Conservation (phyloP, 2,888 invertebrate genomes). For the Synanthedon vespiformis region DNA sequence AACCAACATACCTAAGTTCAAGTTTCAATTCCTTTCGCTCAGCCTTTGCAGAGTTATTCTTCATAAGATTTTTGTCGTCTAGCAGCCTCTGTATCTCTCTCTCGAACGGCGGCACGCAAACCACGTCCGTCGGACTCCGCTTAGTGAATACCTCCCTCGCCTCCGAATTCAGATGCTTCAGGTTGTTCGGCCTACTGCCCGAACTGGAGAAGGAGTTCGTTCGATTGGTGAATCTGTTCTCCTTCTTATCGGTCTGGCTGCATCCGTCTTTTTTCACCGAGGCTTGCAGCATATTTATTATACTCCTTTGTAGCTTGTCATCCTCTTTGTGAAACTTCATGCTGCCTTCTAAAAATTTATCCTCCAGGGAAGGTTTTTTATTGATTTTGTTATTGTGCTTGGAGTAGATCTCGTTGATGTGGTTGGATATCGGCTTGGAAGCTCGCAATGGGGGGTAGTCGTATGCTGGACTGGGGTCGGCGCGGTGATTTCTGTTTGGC, state of each 20-base stretch:
- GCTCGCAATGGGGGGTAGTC: conserved; percentile 73
- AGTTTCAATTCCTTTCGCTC: conserved; percentile 73
- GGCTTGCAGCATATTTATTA: conserved; percentile 64
- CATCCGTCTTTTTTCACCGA: conserved; percentile 73
- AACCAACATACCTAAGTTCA: conserved; percentile 51
- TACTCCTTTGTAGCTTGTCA: conserved; percentile 59
- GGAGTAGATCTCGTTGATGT: conserved; percentile 49
- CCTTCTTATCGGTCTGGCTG: conserved; percentile 77
- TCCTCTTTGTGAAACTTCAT: conserved; percentile 57
- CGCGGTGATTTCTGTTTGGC: conserved; percentile 45
- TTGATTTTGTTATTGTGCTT: conserved; percentile 42
- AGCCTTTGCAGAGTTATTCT: conserved; percentile 71
- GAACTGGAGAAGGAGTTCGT: conserved; percentile 68
- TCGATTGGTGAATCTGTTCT: conserved; percentile 46
- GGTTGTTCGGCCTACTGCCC: conserved; percentile 61
- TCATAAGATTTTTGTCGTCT: conserved; percentile 77
- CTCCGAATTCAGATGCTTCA: conserved; percentile 66
- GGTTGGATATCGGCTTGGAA: conserved; percentile 40
- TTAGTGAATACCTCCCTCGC: conserved; percentile 57
- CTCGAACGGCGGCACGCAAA: conserved; percentile 77
- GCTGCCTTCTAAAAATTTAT: conserved; percentile 48
- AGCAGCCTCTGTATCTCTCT: conserved; percentile 83
- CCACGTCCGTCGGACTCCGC: conserved; percentile 61
- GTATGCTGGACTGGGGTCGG: conserved; percentile 64
- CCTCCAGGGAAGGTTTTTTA: conserved; percentile 51